Evolutionary conservation across 2,113 vertebrate genomes (phyloP), one percentile per base, ranked within the genome.

Genomic region (Herpetotheres cachinnans): DNA sequence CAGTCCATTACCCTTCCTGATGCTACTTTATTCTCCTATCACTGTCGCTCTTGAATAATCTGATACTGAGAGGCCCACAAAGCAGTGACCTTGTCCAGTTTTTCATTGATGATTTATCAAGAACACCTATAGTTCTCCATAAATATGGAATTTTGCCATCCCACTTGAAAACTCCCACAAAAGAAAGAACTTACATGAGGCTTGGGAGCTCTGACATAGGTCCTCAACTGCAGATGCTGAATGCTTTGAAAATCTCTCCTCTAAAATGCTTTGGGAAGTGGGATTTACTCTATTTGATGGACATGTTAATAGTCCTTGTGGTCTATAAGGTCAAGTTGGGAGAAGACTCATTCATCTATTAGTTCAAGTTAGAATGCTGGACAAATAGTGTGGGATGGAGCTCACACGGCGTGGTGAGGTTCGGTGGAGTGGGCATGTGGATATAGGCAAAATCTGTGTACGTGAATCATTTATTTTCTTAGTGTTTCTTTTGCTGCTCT

Each of bases 371-470:
- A 21, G 25, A 0, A 1, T 9, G 1, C 9, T 13, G 84, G 42
- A 13, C 59, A 7, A 2, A 55, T 21, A 9, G 59, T 0, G 26
- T 36, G 61, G 59, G 55, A 4, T 32, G 69, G 63, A 62, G 80
- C 81, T 65, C 76, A 6, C 10, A 6, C 36, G 71, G 70, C 13
- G 2, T 14, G 30, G 10, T 14, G 72, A 76, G 70, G 22, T 26
- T 7, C n/a, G 55, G 3, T n/a, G 38, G 22, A 22, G 22, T 1
- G 27, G 59, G n/a, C 50, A 0, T 3, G 5, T 8, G 18, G 46
- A 16, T 7, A 7, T 0, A 25, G 52, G 38, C 34, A 56, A n/a
- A 38, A 42, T 46, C 17, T 4, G 1, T 38, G 13, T 2, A 3
- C 5, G 0, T 4, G 13, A 93, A 62, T 52, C 2, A 8, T 49